A percentile compares a stretch with the other conserved stretches of the same genome.
phyloP scores from a whole-genome alignment of 2,888 invertebrate genomes.

The Drosophila mayaguana region DNA sequence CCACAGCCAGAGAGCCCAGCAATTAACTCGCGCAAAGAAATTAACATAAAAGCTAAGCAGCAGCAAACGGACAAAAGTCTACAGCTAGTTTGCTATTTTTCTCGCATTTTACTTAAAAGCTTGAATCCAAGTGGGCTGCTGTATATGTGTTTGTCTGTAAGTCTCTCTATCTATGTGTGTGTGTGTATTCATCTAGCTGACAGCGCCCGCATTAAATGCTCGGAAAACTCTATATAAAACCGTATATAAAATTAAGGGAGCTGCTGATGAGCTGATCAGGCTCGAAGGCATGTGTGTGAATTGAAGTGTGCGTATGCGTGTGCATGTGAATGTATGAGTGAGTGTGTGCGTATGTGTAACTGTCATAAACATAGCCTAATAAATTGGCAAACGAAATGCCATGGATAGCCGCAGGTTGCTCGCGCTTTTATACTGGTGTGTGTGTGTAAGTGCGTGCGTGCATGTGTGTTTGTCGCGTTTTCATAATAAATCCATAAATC shows the following conservation, averaged over 20 bases:
- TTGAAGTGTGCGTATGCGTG: constrained; percentile 1
- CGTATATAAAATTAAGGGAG: constrained; percentile 53
- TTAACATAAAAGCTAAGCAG: constrained; percentile 70
- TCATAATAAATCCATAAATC: constrained; percentile 79
- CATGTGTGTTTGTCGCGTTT: constrained; percentile 53
- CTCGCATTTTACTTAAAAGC: constrained; percentile 28
- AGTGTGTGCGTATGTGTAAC: constrained; percentile 26
- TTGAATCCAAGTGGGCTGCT: constrained; percentile 36
- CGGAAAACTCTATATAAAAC: constrained; percentile 38
- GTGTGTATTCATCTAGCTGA: constrained; percentile 36
- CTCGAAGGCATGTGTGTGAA: not conserved
- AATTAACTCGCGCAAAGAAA: constrained; percentile 71
- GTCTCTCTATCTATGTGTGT: not conserved
- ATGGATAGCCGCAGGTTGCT: constrained; percentile 63
- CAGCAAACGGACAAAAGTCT: constrained; percentile 59
- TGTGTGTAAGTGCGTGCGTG: constrained; percentile 24
- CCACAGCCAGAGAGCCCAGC: constrained; percentile 44
- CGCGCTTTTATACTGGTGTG: constrained; percentile 12
- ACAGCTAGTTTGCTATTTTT: constrained; percentile 53
- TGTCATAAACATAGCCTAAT: constrained; percentile 75
- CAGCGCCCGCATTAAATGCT: constrained; percentile 61
- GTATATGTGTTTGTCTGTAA: constrained; percentile 11
- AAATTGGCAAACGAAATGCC: constrained; percentile 71
- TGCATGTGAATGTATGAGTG: constrained; percentile 8
- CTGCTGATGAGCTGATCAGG: constrained; percentile 69